These are phyloP conservation scores for Axinella damicornis DNA, from an alignment of 37 sponge, comb jelly and placozoan genomes.

Conservation along the genomic window DNA sequence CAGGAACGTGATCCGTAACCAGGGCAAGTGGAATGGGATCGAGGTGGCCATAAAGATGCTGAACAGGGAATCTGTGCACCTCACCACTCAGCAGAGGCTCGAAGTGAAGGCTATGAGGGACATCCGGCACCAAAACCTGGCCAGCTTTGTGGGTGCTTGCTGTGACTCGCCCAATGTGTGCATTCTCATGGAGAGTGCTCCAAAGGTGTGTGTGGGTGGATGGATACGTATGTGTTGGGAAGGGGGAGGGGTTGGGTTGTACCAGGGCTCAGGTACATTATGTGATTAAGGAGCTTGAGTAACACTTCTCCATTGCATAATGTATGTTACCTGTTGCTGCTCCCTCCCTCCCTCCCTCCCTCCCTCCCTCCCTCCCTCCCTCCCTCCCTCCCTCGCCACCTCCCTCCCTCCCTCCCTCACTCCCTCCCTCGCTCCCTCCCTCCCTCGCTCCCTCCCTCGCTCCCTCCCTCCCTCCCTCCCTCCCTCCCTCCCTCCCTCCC, in stretches of 20 bases:
- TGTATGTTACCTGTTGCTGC: not conserved
- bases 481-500: not conserved
- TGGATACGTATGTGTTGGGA: too few species aligned
- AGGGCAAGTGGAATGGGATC: conserved; percentile 56
- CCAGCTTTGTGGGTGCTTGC: conserved; percentile 65
- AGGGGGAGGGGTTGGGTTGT: too few species aligned
- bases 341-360: too few species aligned
- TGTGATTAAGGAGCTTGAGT: too few species aligned
- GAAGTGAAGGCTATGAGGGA: conserved; percentile 65
- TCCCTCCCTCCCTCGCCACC: too few species aligned
- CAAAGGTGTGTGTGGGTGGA: conserved; percentile 25
- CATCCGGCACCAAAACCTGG: conserved; percentile 67
- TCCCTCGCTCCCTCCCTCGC: too few species aligned
- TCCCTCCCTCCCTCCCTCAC: too few species aligned
- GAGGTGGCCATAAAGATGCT: conserved; percentile 62
- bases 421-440: too few species aligned
- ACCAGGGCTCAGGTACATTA: too few species aligned
- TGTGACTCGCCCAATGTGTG: conserved; percentile 66
- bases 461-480: not conserved
- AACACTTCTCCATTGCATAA: not conserved
- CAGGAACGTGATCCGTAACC: conserved; percentile 65
- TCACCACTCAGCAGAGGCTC: conserved; percentile 35
- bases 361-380: too few species aligned
- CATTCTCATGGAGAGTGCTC: conserved; percentile 59
- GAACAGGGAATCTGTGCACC: conserved; percentile 36